Base-by-base conservation (phyloP, 2,888 invertebrate genomes). In the Ptilodon capucinus region DNA sequence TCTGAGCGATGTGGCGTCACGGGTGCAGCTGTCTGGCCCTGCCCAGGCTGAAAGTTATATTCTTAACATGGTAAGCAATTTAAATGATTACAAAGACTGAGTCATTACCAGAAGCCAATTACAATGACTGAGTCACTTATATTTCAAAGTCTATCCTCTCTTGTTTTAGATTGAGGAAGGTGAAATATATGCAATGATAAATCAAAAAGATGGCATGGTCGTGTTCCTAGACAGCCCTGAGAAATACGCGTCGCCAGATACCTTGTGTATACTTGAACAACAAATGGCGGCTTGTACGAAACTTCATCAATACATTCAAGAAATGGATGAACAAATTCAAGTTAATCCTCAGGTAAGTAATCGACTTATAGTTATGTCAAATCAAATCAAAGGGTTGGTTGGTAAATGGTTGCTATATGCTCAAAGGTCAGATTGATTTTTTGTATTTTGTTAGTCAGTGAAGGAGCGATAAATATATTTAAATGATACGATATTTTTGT, bases 181-280 rank as follows among this genome's bases (percentile, higher is more conserved):
- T 45, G 98, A 98, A 91, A 99, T 99, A 68, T 98, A 95, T 90
- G 99, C 99, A 19, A 96, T 97, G 71, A 98, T 99, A 62, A 98
- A 98, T 90, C 97, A 98, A 89, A 97, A 97, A 84, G 98, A 99
- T 87, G 98, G 99, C 11, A 99, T 99, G 98, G 98, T 99, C 13
- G 93, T 97, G 44, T 99, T 99, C 81, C 94, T 97, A 66, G 98
- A 99, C 75, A 97, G 97, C 82, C 98, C 98, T 8, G 98, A 98
- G 79, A 98, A 97, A 81, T 98, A 97, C 81, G 96, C 97, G 69
- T 96, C 97, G 55, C 96, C 97, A 0, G 94, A 94, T 72, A 98
- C 98, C 89, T 92, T 99, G 72, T 94, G 95, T 69, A 94, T 95
- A 56, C 87, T 99, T 52, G 97, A 98, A 86, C 94, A 95, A 74